Conservation (phyloP, 1,140 invertebrate species). For the Brachionus plicatilis region DNA sequence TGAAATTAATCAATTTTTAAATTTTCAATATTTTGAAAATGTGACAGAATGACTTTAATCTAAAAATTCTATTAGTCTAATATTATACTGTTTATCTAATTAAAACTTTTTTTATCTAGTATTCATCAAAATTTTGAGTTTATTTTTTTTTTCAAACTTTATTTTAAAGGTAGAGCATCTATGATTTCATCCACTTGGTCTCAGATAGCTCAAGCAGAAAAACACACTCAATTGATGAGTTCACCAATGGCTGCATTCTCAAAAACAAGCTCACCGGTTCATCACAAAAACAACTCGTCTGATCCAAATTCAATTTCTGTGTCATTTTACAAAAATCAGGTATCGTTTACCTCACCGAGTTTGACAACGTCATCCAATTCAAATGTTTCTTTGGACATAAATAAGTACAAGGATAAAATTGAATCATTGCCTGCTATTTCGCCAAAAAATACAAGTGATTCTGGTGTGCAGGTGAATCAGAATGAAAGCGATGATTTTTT, state of each 20-base stretch:
- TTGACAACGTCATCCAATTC: background rate
- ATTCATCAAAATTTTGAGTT: no score
- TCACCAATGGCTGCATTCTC: slow-evolving; percentile 10
- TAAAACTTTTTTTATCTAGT: no score
- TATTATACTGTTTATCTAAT: no score
- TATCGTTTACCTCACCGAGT: slow-evolving; percentile 4
- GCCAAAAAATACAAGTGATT: background rate
- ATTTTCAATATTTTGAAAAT: no score
- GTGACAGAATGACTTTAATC: background rate
- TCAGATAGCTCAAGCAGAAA: slow-evolving; percentile 22
- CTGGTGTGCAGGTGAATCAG: background rate
- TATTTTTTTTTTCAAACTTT: background rate
- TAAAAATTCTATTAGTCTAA: background rate
- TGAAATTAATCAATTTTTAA: no score
- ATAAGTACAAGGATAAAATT: background rate
- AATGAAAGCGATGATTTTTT: slow-evolving; percentile 29
- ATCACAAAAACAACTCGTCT: background rate
- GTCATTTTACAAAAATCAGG: slow-evolving; percentile 7
- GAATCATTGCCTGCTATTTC: background rate
- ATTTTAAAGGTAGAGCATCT: background rate
- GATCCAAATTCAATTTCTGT: background rate
- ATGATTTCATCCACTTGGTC: slow-evolving; percentile 37
- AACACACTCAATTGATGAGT: background rate
- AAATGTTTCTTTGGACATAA: background rate
- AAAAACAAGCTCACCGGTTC: slow-evolving; percentile 4